A percentile compares a stretch with the other conserved stretches of the same genome.
Evolutionary conservation across 2,113 vertebrate species (phyloP).

Genomic region (Indri indri): DNA sequence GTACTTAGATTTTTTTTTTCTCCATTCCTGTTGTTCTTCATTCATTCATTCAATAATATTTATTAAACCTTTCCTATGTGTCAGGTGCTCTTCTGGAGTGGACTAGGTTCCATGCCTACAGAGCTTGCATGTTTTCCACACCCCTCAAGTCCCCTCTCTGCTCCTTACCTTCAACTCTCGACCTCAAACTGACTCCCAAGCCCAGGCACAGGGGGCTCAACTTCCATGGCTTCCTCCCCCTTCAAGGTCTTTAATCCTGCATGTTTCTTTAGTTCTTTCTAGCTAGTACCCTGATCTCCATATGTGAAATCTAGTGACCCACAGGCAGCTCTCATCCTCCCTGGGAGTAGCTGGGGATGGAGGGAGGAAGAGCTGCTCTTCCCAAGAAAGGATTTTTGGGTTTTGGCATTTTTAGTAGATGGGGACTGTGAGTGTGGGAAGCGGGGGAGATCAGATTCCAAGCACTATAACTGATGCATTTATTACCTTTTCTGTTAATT

Average conservation of each 20-base stretch:
- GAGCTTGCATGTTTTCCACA: accelerated
- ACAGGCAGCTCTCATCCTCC: not conserved
- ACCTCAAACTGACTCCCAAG: not conserved
- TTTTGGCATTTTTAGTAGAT: not conserved
- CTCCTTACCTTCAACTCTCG: not conserved
- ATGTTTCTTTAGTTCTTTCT: not conserved
- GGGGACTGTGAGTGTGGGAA: not conserved
- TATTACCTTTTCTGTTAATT: not conserved
- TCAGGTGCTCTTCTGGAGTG: not conserved
- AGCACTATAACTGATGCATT: not conserved
- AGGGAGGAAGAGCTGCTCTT: not conserved
- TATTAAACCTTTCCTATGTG: not conserved
- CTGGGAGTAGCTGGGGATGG: not conserved
- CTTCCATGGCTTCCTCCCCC: not conserved
- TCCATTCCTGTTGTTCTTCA: not conserved
- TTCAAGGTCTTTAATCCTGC: not conserved
- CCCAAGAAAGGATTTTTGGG: not conserved
- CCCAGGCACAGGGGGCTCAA: not conserved
- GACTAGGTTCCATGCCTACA: not conserved
- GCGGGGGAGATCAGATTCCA: not conserved
- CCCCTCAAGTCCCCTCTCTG: too few relatives aligned
- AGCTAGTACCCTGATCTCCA: not conserved
- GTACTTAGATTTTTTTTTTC: not conserved
- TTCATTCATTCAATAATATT: not conserved
- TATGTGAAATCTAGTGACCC: not conserved